Base-by-base conservation (phyloP, 1,140 invertebrate species). In the Drosophila parabipectinata region DNA sequence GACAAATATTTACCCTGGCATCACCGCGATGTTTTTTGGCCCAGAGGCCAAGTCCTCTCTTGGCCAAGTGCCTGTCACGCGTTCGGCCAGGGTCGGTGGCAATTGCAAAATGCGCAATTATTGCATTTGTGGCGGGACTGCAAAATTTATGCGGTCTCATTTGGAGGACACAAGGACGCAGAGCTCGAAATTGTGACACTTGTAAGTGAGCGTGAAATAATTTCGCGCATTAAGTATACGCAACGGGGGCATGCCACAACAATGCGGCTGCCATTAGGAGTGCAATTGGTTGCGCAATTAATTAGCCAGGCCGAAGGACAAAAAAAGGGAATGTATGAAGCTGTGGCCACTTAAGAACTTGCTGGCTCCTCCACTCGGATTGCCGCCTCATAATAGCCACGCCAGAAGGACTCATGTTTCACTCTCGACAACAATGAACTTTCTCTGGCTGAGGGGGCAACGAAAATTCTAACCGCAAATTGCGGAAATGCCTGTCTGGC, bases 231-330 rank as follows among this genome's bases (percentile, higher is more conserved):
- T 72, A 63, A 77, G 78, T 81, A 81, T 73, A 62, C 77, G 63
- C 80, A 56, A 18, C 24, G 55, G 60, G 63, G 58, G 64, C 45
- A 58, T 14, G 9, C 51, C 71, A 52, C 62, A 69, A 80, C 61
- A 77, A 68, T 78, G 63, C 56, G 53, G 60, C 59, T 39, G 72
- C 66, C 72, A 85, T 79, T 84, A 68, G 63, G 61, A 85, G 61
- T 67, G 71, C 48, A 88, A 84, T 84, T 84, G 63, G 76, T 84
- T 77, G 74, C 77, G 77, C 82, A 85, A 85, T 85, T 85, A 85
- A 85, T 85, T 88, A 85, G 78, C 83, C 60, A 63, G 68, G 71
- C 72, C 87, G 15, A 14, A 18, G 14, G 15, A 57, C 57, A 84
- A 72, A 81, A 47, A 57, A 52, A 37, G 32, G 8, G 30, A 61